Evolutionary conservation across 2,888 invertebrate species (phyloP).

Genomic region (Leucoma salicis): DNA sequence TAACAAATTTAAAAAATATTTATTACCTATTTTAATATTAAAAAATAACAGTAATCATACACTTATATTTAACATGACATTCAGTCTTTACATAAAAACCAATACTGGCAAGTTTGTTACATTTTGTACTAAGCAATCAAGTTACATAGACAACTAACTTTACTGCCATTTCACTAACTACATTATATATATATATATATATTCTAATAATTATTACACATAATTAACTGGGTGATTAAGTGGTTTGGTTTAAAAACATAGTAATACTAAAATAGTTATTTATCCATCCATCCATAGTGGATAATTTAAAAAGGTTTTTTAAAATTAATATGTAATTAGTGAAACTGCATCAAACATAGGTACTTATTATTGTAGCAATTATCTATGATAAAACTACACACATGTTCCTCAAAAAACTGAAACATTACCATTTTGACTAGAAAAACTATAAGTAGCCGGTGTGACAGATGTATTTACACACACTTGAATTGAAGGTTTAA

Average conservation of each 20-base stretch:
- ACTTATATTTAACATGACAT: constrained; percentile 71
- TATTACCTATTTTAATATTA: constrained; percentile 55
- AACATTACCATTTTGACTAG: constrained; percentile 80
- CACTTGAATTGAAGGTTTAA: constrained; percentile 79
- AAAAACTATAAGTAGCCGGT: constrained; percentile 80
- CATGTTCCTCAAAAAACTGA: constrained; percentile 52
- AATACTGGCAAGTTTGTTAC: constrained; percentile 82
- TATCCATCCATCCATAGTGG: too few species aligned
- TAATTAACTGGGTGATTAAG: constrained; percentile 26
- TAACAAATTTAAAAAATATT: constrained; percentile 37
- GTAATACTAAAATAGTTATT: constrained; percentile 9
- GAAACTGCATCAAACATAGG: constrained; percentile 57
- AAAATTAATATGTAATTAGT: constrained; percentile 51
- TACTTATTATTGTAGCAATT: constrained; percentile 27
- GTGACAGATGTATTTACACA: constrained; percentile 78
- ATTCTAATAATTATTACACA: constrained; percentile 8
- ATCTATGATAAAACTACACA: constrained; percentile 36
- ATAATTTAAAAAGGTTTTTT: not conserved
- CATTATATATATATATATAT: too few species aligned
- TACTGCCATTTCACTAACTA: constrained; percentile 69
- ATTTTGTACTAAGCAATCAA: constrained; percentile 80
- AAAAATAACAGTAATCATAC: constrained; percentile 62
- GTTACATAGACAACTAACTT: constrained; percentile 50
- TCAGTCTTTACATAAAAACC: constrained; percentile 81
- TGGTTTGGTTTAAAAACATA: constrained; percentile 12